phyloP scores from a whole-genome alignment of 53 echinoderm and acorn worm species.

The Astropecten irregularis region DNA sequence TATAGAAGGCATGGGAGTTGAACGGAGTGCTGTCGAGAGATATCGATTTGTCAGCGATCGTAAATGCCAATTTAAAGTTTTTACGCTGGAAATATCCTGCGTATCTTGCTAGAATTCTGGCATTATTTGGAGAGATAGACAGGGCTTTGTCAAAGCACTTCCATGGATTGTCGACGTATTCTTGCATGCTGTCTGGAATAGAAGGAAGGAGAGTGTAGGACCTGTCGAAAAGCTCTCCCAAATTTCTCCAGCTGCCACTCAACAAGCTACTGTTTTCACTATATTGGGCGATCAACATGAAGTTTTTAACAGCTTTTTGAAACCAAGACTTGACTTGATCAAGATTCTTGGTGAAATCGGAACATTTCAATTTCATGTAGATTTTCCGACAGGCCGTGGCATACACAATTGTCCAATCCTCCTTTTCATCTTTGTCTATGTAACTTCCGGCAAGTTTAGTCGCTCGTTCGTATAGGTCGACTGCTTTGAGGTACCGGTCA shows the following conservation, averaged over 20 bases:
- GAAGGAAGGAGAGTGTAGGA: neutral
- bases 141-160: neutral
- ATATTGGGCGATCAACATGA: neutral
- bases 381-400: conserved; percentile 12
- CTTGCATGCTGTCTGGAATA: neutral
- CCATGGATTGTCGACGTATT: neutral
- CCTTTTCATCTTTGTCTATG: neutral
- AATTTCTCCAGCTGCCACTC: conserved; percentile 14
- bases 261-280: neutral
- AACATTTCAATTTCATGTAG: neutral
- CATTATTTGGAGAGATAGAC: neutral
- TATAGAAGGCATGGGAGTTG: neutral
- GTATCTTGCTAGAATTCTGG: neutral
- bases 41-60: neutral
- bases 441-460: neutral
- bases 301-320: neutral
- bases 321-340: neutral
- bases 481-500: conserved; percentile 6
- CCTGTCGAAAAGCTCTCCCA: conserved; percentile 12
- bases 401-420: neutral
- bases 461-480: conserved; percentile 27
- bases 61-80: neutral
- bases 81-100: neutral
- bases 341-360: neutral
- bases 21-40: neutral